Evolutionary conservation across 2,888 invertebrate genomes (phyloP), one percentile per base, ranked within the genome.

Genomic region (Eretmocerus hayati): DNA sequence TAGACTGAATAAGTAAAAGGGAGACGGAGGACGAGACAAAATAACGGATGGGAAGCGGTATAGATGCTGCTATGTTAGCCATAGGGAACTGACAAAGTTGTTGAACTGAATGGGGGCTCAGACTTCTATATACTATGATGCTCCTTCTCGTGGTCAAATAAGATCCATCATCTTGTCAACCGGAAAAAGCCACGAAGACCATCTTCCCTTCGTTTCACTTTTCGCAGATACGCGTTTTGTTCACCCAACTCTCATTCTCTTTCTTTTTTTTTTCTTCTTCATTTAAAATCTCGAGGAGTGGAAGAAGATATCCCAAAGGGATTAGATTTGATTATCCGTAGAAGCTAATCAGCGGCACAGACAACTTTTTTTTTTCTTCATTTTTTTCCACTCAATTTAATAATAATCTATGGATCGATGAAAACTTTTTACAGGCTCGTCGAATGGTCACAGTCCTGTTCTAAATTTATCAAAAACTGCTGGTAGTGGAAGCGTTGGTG

Each of bases 381-480:
- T n/a, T n/a, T n/a, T n/a, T n/a, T n/a, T n/a, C n/a, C n/a, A n/a
- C n/a, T n/a, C n/a, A n/a, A n/a, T n/a, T n/a, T n/a, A 31, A 31
- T 4, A 31, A 3, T 31, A 15, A 6, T 23, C 30, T 6, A 15
- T 41, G 6, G 6, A 31, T 15, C 6, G 4, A 16, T 11, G 32
- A 50, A n/a, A n/a, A n/a, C n/a, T n/a, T 41, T 60, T 58, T 58
- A 59, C 76, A 86, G 87, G 85, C 60, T 90, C 90, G 53, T 88
- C 90, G 56, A 87, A 86, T 63, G 87, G 88, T 46, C 90, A 90
- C 76, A 92, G 91, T 82, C 92, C 92, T 54, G 90, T 92, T 58
- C 75, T 92, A 63, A 92, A 92, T 75, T 78, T 93, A 50, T 91
- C 92, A 46, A 92, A 92, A 75, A 89, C 88, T 48, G 90, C 88